Percentiles rank a stretch among this genome's conserved stretches.
Evolutionary conservation across 1,140 invertebrate species (phyloP).

Genomic region (Oryzaephilus surinamensis): DNA sequence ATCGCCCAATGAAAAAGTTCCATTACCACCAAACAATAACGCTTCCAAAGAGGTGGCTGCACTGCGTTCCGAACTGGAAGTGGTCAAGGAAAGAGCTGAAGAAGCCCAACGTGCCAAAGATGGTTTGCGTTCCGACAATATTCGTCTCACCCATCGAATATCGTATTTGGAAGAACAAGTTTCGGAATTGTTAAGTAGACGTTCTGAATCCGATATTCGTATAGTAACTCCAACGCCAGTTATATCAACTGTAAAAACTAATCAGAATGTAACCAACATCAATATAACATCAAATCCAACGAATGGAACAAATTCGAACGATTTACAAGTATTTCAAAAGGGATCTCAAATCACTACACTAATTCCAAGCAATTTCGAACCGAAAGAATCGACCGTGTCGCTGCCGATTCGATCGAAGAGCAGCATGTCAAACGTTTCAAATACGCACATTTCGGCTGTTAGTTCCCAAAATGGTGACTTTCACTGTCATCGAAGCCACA

Average conservation of each 20-base stretch:
- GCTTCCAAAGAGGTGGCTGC: conserved; percentile 32
- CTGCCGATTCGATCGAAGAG: conserved; percentile 42
- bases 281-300: conserved; percentile 39
- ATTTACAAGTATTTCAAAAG: conserved; percentile 53
- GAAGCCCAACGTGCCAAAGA: conserved; percentile 51
- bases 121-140: conserved; percentile 62
- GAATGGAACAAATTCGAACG: conserved; percentile 30
- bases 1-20: conserved; percentile 29
- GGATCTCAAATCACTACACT: conserved; percentile 46
- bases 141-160: conserved; percentile 73
- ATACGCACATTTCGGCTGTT: conserved; percentile 33
- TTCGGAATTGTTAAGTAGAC: conserved; percentile 24
- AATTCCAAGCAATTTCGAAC: conserved; percentile 45
- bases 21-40: conserved; percentile 20
- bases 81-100: conserved; percentile 46
- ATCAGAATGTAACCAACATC: conserved; percentile 48
- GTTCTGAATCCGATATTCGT: conserved; percentile 14
- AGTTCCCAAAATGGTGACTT: conserved; percentile 23
- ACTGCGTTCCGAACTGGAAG: conserved; percentile 42
- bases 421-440: conserved; percentile 43
- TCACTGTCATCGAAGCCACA: conserved; percentile 32
- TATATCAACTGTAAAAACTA: conserved; percentile 39
- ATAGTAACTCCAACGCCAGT: conserved; percentile 21
- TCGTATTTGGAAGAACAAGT: conserved; percentile 81
- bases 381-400: conserved; percentile 35